A percentile compares a stretch with the other conserved stretches of the same genome.
These are phyloP conservation scores for Pangasius larnaudii DNA, from an alignment of 2,797 vertebrate species.

Conservation along the genomic window DNA sequence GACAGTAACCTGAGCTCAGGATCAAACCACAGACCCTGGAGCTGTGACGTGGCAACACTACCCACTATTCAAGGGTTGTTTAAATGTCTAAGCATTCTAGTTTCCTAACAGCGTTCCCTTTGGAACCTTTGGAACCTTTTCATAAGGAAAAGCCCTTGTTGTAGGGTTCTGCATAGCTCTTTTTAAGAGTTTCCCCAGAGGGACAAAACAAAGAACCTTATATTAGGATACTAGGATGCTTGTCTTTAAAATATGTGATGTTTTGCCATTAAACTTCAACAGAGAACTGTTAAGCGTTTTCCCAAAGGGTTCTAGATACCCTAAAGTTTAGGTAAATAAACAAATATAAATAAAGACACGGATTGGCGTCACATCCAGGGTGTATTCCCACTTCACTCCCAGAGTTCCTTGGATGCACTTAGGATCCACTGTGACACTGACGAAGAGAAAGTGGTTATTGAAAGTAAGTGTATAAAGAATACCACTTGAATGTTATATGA, in stretches of 20 bases:
- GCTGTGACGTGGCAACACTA: not conserved
- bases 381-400: not conserved
- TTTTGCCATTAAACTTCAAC: not conserved
- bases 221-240: not conserved
- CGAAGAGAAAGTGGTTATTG: not conserved
- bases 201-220: not conserved
- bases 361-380: not conserved
- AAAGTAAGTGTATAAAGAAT: not conserved
- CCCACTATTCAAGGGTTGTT: slow-evolving; percentile 1
- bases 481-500: not conserved
- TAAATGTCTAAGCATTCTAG: not conserved
- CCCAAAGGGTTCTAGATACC: not conserved
- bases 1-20: not conserved
- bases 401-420: not conserved
- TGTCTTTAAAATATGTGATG: not conserved
- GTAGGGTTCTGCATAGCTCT: not conserved
- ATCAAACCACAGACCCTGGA: not conserved
- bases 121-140: not conserved
- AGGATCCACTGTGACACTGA: not conserved
- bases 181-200: not conserved
- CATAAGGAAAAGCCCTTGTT: not conserved
- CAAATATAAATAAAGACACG: not conserved
- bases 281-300: not conserved
- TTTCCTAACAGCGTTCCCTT: not conserved
- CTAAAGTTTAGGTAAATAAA: not conserved